Percentiles rank a stretch among this genome's conserved stretches.
Evolutionary conservation across 2,113 vertebrate genomes (phyloP).

Genomic region (Syngnathoides biaculeatus): DNA sequence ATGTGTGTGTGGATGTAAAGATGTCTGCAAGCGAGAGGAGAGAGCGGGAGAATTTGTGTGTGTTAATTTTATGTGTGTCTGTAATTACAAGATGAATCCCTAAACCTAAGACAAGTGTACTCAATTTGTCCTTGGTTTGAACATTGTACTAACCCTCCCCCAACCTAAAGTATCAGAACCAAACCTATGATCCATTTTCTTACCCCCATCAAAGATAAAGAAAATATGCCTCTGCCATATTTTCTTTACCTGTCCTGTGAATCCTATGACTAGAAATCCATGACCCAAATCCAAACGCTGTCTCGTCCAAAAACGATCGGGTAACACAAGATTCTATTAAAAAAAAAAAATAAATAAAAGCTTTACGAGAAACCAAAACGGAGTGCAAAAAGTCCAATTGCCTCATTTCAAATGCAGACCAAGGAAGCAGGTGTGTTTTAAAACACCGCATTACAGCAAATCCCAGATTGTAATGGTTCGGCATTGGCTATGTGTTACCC

Average conservation of each 20-base stretch:
- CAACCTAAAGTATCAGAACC: slow-evolving; percentile 70
- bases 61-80: slow-evolving; percentile 71
- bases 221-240: slow-evolving; percentile 74
- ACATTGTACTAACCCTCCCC: slow-evolving; percentile 81
- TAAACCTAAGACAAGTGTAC: slow-evolving; percentile 84
- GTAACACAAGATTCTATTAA: slow-evolving; percentile 37
- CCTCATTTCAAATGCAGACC: slow-evolving; percentile 65
- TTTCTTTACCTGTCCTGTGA: slow-evolving; percentile 75
- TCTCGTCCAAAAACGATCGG: slow-evolving; percentile 65
- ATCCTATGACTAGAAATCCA: slow-evolving; percentile 76
- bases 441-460: slow-evolving; percentile 16
- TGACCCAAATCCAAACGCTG: slow-evolving; percentile 77
- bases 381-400: slow-evolving; percentile 29
- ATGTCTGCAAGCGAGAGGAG: slow-evolving; percentile 71
- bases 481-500: slow-evolving; percentile 81
- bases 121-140: slow-evolving; percentile 84
- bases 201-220: slow-evolving; percentile 83
- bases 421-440: slow-evolving; percentile 54
- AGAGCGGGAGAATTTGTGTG: slow-evolving; percentile 30
- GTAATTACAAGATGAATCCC: slow-evolving; percentile 78
- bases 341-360: too few species aligned
- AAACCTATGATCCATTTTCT: slow-evolving; percentile 84
- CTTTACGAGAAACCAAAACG: slow-evolving; percentile 28
- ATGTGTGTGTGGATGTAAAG: slow-evolving; percentile 75
- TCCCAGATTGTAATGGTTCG: slow-evolving; percentile 77